Evolutionary conservation across 2,797 vertebrate genomes (phyloP).

Genomic region (Lophotriccus pileatus): DNA sequence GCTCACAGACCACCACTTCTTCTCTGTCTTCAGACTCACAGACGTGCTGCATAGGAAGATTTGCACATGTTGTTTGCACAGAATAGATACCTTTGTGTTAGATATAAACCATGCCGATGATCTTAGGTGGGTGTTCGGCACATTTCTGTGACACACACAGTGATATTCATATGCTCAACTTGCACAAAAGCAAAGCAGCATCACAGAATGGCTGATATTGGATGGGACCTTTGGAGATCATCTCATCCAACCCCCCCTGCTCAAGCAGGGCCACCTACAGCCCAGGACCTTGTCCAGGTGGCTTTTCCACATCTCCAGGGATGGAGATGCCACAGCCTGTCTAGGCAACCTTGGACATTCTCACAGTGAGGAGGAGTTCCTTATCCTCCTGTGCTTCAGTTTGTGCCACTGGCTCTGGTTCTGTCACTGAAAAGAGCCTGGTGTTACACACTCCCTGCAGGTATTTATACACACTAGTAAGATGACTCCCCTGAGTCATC

Average conservation of each 20-base stretch:
- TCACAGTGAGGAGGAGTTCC: neutral
- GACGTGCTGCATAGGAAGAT: slow-evolving; percentile 84
- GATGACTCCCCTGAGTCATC: neutral
- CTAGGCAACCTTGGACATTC: neutral
- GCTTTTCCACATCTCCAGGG: neutral
- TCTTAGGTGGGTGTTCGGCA: neutral
- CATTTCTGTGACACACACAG: neutral
- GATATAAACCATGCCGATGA: neutral
- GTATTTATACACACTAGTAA: neutral
- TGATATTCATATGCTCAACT: neutral
- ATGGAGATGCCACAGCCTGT: neutral
- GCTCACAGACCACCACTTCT: slow-evolving; percentile 93
- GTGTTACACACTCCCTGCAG: neutral
- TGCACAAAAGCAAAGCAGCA: neutral
- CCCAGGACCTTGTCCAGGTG: neutral
- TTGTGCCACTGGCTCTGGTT: neutral
- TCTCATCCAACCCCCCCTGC: rapidly evolving
- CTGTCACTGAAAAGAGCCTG: neutral
- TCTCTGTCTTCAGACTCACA: slow-evolving; percentile 95
- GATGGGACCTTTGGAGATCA: neutral
- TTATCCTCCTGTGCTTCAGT: neutral
- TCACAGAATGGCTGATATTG: neutral
- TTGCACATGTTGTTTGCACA: neutral
- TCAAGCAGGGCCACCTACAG: neutral
- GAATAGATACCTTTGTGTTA: neutral